Evolutionary conservation across 1,140 invertebrate genomes (phyloP).

Genomic region (Ruditapes philippinarum): DNA sequence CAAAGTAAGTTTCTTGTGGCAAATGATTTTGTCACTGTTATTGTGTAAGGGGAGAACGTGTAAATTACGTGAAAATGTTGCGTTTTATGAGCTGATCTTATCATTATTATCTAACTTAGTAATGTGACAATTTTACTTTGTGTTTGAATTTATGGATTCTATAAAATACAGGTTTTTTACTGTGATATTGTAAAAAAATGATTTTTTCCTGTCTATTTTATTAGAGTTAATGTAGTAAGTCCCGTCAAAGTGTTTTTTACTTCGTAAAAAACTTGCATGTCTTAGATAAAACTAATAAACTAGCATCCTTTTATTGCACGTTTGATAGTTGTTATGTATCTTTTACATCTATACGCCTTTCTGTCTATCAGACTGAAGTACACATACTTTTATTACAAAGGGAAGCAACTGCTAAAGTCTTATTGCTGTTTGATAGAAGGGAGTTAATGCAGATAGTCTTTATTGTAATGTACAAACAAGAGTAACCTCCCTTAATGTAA

Average conservation of each 20-base stretch:
- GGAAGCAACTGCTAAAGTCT: neutral
- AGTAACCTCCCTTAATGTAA: neutral
- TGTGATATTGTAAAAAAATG: neutral
- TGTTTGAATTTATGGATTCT: neutral
- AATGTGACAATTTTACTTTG: slow-evolving; percentile 22
- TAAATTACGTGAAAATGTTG: slow-evolving; percentile 42
- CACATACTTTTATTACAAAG: neutral
- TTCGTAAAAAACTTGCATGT: too few species aligned
- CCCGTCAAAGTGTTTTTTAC: neutral
- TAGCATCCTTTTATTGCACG: too few species aligned
- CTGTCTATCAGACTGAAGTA: neutral
- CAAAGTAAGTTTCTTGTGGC: neutral
- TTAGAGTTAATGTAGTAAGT: neutral
- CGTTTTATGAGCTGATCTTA: slow-evolving; percentile 26
- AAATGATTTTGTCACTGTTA: slow-evolving; percentile 32
- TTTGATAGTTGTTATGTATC: neutral
- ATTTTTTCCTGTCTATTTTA: neutral
- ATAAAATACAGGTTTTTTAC: neutral
- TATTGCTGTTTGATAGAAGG: neutral
- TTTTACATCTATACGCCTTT: neutral
- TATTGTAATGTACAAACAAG: neutral
- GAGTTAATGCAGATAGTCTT: neutral
- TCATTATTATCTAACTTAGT: slow-evolving; percentile 1
- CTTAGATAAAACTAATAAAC: too few species aligned
- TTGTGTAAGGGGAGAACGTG: slow-evolving; percentile 31